These are phyloP conservation scores for Sminthurinus signatus DNA, from an alignment of 1,140 invertebrate species.

Conservation along the genomic window DNA sequence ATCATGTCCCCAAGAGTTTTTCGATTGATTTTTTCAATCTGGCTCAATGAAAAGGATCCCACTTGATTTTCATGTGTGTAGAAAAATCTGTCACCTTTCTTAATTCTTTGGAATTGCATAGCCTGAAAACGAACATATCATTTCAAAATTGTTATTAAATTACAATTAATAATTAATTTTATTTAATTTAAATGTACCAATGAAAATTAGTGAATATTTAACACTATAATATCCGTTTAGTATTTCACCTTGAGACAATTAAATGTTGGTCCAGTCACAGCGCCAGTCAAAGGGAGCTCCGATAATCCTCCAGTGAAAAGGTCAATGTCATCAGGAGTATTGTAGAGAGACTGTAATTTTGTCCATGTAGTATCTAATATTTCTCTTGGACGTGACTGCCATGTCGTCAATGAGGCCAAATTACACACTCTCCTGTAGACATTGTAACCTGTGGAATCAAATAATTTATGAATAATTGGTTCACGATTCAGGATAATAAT, in stretches of 20 bases:
- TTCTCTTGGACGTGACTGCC: slow-evolving; percentile 63
- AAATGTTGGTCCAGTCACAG: slow-evolving; percentile 51
- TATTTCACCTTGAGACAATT: slow-evolving; percentile 45
- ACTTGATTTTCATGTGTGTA: slow-evolving; percentile 53
- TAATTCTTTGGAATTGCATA: slow-evolving; percentile 48
- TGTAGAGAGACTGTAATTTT: slow-evolving; percentile 47
- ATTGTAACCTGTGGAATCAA: no score
- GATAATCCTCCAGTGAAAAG: slow-evolving; percentile 53
- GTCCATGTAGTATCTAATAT: slow-evolving; percentile 48
- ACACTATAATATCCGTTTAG: background rate
- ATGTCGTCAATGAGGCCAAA: slow-evolving; percentile 56
- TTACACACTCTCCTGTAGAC: slow-evolving; percentile 54
- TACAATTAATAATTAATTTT: background rate
- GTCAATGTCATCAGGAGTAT: slow-evolving; percentile 53
- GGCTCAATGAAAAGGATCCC: slow-evolving; percentile 49
- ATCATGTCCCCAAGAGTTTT: slow-evolving; percentile 53
- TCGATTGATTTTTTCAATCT: slow-evolving; percentile 55
- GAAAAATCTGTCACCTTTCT: slow-evolving; percentile 50
- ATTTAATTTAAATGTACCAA: background rate
- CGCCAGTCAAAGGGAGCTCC: slow-evolving; percentile 51
- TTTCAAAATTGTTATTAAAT: background rate
- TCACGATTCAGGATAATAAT: no score
- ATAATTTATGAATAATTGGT: no score
- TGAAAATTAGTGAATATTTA: background rate
- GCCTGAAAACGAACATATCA: slow-evolving; percentile 33